A percentile compares a stretch with the other conserved stretches of the same genome.
Evolutionary conservation across 1,140 invertebrate genomes (phyloP).

Genomic region (Zophobas morio): DNA sequence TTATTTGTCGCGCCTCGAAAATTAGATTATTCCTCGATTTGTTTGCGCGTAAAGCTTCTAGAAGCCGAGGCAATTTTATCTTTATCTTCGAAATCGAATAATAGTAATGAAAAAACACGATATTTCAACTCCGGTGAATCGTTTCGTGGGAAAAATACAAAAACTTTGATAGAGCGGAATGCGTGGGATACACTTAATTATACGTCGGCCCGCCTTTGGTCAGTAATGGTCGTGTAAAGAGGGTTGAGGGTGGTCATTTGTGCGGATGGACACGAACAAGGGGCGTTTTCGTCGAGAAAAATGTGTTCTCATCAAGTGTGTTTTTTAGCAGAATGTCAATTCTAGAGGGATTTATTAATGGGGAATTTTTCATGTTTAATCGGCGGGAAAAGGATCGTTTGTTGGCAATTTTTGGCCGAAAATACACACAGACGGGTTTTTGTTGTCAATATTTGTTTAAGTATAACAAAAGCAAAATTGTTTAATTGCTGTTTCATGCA

Average conservation of each 20-base stretch:
- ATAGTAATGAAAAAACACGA: neutral
- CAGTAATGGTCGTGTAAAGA: conserved; percentile 10
- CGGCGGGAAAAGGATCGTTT: neutral
- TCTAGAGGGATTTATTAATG: neutral
- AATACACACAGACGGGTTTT: neutral
- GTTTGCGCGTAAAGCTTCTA: conserved; percentile 13
- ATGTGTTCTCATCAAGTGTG: conserved; percentile 24
- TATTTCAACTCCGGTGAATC: neutral
- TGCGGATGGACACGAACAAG: conserved; percentile 1
- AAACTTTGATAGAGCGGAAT: conserved; percentile 5
- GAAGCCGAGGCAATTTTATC: conserved; percentile 27
- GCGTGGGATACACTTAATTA: conserved; percentile 19
- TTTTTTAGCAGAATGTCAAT: conserved; percentile 24
- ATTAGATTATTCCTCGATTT: conserved; percentile 35
- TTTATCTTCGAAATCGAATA: conserved; percentile 13
- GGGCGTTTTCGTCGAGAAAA: conserved; percentile 20
- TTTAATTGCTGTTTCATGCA: too few species aligned
- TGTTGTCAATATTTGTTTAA: too few species aligned
- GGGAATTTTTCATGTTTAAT: conserved; percentile 11
- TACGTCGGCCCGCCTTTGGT: conserved; percentile 4
- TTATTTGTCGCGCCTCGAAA: conserved; percentile 17
- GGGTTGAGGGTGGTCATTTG: conserved; percentile 7
- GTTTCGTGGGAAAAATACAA: neutral
- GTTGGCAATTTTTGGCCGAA: neutral
- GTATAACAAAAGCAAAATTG: too few species aligned